Evolutionary conservation across 2,797 vertebrate genomes (phyloP), one percentile per base, ranked within the genome.

Genomic region (Gastrophryne carolinensis): DNA sequence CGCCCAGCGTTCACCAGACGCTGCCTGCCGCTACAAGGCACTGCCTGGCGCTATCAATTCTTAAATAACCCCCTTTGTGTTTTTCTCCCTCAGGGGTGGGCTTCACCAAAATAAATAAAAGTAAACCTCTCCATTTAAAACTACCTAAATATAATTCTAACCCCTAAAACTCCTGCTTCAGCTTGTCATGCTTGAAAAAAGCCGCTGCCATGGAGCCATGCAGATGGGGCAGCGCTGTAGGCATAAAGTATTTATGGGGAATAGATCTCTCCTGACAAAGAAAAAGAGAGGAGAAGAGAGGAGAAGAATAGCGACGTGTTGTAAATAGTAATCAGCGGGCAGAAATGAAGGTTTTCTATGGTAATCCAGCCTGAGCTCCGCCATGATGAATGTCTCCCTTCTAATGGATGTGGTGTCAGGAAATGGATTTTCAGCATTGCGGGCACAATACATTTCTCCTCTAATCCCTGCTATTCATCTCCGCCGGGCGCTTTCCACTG

Each of bases 321-420:
- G 49, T 73, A 53, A 64, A 65, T 73, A 44, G 56, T 34, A 73
- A 65, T 65, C 60, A 57, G 65, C 64, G 34, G 39, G 21, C 65
- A 68, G 54, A 56, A 34, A 49, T 19, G 29, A 35, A 57, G 57
- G 41, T 57, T 49, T 44, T 12, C 3, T 19, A 56, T 21, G 3
- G 61, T 32, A 57, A 66, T 47, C 27, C 52, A 65, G 49, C 49
- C 56, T 73, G 21, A 32, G 61, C 27, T 57, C 24, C 57, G 26
- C 52, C 21, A 52, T 60, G 54, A 67, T 50, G 34, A 67, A 75
- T 52, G 44, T 35, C 52, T 44, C 37, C 53, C 27, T 10, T 67
- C 49, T 67, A 67, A 67, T 67, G 57, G 47, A 57, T 66, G 47
- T 58, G 24, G 30, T 47, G 70, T 63, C 60, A 66, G 41, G 52